Evolutionary conservation across 2,888 invertebrate species (phyloP), one percentile per base, ranked within the genome.

Genomic region (Anthophora plumipes): DNA sequence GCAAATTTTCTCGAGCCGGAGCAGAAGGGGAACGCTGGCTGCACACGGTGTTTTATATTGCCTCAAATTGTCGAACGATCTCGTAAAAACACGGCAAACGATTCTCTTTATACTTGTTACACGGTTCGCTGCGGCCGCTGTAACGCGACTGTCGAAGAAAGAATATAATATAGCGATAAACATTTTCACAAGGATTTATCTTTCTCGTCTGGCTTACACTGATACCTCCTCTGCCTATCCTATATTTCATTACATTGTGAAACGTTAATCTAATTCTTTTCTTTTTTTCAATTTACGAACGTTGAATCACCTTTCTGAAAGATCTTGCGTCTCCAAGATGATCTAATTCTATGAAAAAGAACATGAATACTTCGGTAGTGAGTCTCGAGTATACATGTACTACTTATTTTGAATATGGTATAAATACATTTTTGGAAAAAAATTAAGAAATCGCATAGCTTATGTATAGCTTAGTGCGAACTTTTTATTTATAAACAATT

Each of bases 21-120:
- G 37, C 46, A 9, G 43, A 48, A 20, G 55, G 7, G 63, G 25
- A 37, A 22, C 52, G 39, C 20, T n/a, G 55, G 60, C 48, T 17
- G 22, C 9, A 7, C 48, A 43, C 52, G 31, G 31, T 60, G 61
- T 59, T 61, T 68, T 68, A 43, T 64, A 79, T 76, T 31, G 68
- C 52, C 43, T 64, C 39, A 54, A 76, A 79, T 76, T 60, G 63
- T 70, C 76, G 57, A 57, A 50, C 57, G 54, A 54, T 48, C 63
- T 59, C 50, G 64, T 78, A 77, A 77, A 74, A 78, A 68, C 63
- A 57, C 41, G 61, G 54, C 54, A 31, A 79, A 64, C 57, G 63
- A 75, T 76, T 60, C 64, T 64, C 76, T 48, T 55, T 57, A 55
- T 54, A 46, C 66, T 31, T 52, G 52, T 76, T 79, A 66, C 70